A percentile compares a stretch with the other conserved stretches of the same genome.
These are phyloP conservation scores for Troides oblongomaculatus DNA, from an alignment of 2,888 invertebrate species.

Conservation along the genomic window DNA sequence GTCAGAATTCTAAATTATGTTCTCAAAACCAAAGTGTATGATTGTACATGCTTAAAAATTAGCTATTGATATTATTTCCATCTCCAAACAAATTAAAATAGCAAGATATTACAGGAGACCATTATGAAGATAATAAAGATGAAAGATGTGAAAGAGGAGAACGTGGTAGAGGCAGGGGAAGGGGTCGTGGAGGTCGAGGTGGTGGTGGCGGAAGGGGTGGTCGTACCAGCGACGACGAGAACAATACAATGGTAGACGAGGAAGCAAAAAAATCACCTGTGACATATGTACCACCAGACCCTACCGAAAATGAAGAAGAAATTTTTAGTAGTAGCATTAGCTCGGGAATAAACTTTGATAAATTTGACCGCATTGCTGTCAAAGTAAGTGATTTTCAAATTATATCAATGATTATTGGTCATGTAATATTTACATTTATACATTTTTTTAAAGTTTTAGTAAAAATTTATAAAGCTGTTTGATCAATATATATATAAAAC, in stretches of 20 bases:
- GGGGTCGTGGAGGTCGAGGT: conserved; percentile 38
- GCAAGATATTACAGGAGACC: conserved; percentile 37
- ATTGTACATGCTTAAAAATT: background rate
- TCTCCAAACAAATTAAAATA: too few species aligned
- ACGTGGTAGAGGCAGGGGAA: conserved; percentile 46
- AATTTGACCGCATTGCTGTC: conserved; percentile 93
- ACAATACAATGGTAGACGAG: conserved; percentile 52
- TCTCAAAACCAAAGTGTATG: background rate
- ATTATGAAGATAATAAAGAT: conserved; percentile 43
- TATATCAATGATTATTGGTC: too few species aligned
- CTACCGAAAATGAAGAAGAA: conserved; percentile 84
- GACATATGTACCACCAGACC: conserved; percentile 86
- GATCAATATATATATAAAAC: too few species aligned
- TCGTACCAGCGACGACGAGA: conserved; percentile 36
- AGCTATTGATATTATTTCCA: background rate
- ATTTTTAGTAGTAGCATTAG: conserved; percentile 85
- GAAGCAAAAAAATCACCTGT: conserved; percentile 70
- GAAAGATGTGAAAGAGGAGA: conserved; percentile 52
- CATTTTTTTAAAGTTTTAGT: too few species aligned
- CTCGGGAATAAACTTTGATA: conserved; percentile 95
- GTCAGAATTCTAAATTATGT: background rate
- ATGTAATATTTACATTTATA: too few species aligned
- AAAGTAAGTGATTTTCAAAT: conserved; percentile 79
- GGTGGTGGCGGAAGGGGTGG: conserved; percentile 35
- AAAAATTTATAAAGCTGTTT: too few species aligned